Conservation (phyloP, 2,888 invertebrate genomes). For the Zygothrica quintamaculata region DNA sequence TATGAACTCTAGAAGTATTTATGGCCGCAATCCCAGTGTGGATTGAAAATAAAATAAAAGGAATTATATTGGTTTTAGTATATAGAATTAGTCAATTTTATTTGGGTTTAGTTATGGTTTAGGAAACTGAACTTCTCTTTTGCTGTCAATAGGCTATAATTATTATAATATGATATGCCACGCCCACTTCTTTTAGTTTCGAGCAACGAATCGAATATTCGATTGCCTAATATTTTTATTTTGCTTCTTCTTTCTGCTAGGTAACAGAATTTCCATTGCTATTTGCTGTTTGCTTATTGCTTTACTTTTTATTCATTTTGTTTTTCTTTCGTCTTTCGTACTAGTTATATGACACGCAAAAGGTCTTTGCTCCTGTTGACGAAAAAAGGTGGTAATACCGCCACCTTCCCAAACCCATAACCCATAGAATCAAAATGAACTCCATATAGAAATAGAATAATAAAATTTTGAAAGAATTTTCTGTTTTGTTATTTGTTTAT, state of each 20-base stretch:
- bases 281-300: conserved; percentile 36
- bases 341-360: conserved; percentile 55
- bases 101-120: no score
- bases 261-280: conserved; percentile 32
- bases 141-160: conserved; percentile 29
- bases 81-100: no score
- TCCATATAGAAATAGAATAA: no score
- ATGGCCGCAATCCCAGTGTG: no score
- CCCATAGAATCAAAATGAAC: no score
- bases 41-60: no score
- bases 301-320: conserved; percentile 36
- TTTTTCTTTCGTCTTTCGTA: conserved; percentile 21
- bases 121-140: no score
- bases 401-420: background rate
- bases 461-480: no score
- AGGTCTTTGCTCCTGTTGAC: conserved; percentile 71
- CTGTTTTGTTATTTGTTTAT: no score
- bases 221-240: background rate
- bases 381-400: conserved; percentile 34
- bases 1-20: no score
- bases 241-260: conserved; percentile 3
- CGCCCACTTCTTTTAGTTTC: conserved; percentile 32
- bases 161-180: conserved; percentile 41
- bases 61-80: no score
- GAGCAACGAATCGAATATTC: conserved; percentile 14